Conservation (phyloP, 2,797 vertebrate genomes). For the Chelonia mydas region DNA sequence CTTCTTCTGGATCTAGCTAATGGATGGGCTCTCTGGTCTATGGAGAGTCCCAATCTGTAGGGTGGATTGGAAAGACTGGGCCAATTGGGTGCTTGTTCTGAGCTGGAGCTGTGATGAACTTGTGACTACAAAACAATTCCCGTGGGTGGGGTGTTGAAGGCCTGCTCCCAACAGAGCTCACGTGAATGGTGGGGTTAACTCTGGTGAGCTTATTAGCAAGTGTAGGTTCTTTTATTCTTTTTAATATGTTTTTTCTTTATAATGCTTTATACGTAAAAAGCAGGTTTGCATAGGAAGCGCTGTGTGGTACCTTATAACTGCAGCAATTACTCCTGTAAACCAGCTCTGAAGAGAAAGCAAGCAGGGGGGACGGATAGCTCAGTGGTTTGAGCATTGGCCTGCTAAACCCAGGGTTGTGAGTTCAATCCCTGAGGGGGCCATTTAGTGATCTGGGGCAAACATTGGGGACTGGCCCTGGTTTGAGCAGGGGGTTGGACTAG, state of each 20-base stretch:
- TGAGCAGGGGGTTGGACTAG: too few relatives aligned
- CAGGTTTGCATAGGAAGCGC: background rate
- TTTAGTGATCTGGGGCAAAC: too few relatives aligned
- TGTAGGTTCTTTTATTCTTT: background rate
- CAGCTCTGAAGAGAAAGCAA: background rate
- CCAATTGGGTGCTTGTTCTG: background rate
- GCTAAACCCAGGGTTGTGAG: too few relatives aligned
- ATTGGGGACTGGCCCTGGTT: too few relatives aligned
- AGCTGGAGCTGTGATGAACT: background rate
- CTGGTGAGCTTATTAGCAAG: background rate
- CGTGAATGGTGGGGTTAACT: background rate
- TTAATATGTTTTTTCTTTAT: background rate
- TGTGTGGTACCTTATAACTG: background rate
- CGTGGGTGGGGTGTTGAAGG: background rate
- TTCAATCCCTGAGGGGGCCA: too few relatives aligned
- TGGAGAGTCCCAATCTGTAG: background rate
- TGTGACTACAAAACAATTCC: background rate
- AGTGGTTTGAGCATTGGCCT: too few relatives aligned
- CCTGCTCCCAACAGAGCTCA: background rate
- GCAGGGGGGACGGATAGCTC: too few relatives aligned
- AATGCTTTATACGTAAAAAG: background rate
- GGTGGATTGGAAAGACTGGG: background rate
- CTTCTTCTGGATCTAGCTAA: too few relatives aligned
- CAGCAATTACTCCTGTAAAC: background rate
- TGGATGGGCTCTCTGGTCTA: background rate